Base-by-base conservation (phyloP, 2,888 invertebrate species). In the Molanna angustata region DNA sequence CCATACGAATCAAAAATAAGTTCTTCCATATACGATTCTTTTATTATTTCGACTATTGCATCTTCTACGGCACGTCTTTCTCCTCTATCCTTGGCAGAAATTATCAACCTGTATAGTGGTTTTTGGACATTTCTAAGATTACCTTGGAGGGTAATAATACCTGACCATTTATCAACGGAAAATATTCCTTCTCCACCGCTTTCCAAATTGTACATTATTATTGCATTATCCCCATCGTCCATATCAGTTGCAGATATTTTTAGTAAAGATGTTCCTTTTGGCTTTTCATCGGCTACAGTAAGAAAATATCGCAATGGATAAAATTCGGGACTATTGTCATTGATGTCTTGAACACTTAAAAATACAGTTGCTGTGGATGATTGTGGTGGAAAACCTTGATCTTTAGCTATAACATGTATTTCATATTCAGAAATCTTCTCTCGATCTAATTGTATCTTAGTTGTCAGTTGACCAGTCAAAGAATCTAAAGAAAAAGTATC, bases 271-370 rank as follows among this genome's bases (percentile, higher is more conserved):
- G 82, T 79, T 14, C 88, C 86, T 16, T 80, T 69, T 51, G 80
- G 71, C 27, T 82, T 71, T 65, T 87, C 84, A 63, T 89, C 88
- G 27, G 82, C 76, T 37, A 94, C 76, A 37, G 85, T 80, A 61
- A 89, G 80, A 66, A 93, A 87, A 70, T 96, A 96, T 64, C 85
- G 82, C 66, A 82, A 82, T 0, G 96, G 96, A 73, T 95, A 95
- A 74, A 97, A 95, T 64, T 85, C 82, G 0, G 96, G 96, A 62
- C 83, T 82, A 69, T 96, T 95, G 71, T 97, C 96, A 69, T 97
- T 96, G 11, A 92, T 84, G 71, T 96, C 96, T 55, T 85, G 75
- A 14, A 97, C 82, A 60, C 78, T 84, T 4, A 97, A 71, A 64
- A 82, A 79, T 45, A 97, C 86, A 1, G 92, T 90, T 6, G 94